phyloP scores from a whole-genome alignment of 2,888 invertebrate species.

The Fragum sueziense region DNA sequence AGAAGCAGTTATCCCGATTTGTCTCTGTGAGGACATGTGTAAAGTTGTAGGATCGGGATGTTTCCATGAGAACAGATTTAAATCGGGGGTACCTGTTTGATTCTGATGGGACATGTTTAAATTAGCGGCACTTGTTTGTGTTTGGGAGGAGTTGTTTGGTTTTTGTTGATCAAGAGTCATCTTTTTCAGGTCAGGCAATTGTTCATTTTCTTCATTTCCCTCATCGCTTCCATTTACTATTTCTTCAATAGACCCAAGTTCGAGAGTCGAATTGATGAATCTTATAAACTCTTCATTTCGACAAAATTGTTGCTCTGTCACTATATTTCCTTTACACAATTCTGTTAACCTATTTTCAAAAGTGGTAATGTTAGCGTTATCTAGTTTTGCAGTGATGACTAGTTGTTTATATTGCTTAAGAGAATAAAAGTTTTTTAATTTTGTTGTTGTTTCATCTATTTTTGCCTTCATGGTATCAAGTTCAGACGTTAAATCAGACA shows the following conservation, averaged over 20 bases:
- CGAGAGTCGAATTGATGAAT: not conserved
- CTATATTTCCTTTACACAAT: not conserved
- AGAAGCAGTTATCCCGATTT: too few species aligned
- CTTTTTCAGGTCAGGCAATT: too few species aligned
- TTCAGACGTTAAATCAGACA: not conserved
- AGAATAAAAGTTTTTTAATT: not conserved
- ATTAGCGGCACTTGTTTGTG: too few species aligned
- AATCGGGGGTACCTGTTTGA: too few species aligned
- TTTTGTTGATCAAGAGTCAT: too few species aligned
- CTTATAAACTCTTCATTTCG: not conserved
- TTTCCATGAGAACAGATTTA: too few species aligned
- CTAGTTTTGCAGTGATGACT: not conserved
- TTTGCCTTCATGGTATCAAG: not conserved
- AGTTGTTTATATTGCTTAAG: not conserved
- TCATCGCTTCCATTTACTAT: not conserved
- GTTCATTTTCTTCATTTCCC: not conserved
- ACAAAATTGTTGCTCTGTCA: not conserved
- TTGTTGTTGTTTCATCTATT: not conserved
- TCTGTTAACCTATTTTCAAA: not conserved
- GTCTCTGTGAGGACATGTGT: too few species aligned
- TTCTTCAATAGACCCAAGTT: not conserved
- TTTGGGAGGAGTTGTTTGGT: too few species aligned
- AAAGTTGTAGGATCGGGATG: too few species aligned
- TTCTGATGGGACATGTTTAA: too few species aligned
- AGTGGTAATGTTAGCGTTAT: not conserved